A percentile compares a stretch with the other conserved stretches of the same genome.
Conservation (phyloP, 2,113 vertebrate species). For the Phasianus colchicus region DNA sequence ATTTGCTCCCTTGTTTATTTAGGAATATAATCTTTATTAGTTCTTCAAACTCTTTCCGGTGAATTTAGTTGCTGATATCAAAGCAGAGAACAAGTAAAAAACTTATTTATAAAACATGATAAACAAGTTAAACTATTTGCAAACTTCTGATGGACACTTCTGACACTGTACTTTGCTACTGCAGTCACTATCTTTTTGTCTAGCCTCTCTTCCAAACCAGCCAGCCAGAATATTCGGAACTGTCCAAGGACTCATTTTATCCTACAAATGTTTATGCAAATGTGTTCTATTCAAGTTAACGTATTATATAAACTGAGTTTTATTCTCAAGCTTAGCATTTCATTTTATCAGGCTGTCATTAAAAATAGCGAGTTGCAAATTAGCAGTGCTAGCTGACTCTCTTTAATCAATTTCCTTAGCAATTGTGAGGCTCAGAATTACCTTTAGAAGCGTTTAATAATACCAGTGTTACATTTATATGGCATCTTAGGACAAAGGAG, state of each 20-base stretch:
- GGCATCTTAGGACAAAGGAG: slow-evolving; percentile 63
- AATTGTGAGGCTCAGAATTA: slow-evolving; percentile 57
- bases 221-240: slow-evolving; percentile 2
- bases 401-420: slow-evolving; percentile 66
- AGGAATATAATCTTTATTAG: neutral
- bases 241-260: slow-evolving; percentile 43
- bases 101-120: neutral
- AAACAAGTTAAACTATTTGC: neutral
- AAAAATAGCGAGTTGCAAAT: slow-evolving; percentile 67
- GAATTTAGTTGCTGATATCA: neutral
- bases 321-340: slow-evolving; percentile 59
- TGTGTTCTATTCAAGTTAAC: slow-evolving; percentile 46
- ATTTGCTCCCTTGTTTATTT: neutral
- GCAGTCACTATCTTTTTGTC: neutral
- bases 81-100: neutral
- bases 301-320: slow-evolving; percentile 54
- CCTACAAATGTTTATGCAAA: slow-evolving; percentile 69
- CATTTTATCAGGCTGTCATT: slow-evolving; percentile 63
- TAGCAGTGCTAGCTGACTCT: slow-evolving; percentile 42
- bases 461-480: slow-evolving; percentile 25
- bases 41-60: neutral
- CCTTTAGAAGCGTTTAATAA: slow-evolving; percentile 68
- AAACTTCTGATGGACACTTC: neutral
- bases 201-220: slow-evolving; percentile 8
- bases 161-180: neutral